phyloP scores from a whole-genome alignment of 2,888 invertebrate species.

The Eueremaeus valkanovi region DNA sequence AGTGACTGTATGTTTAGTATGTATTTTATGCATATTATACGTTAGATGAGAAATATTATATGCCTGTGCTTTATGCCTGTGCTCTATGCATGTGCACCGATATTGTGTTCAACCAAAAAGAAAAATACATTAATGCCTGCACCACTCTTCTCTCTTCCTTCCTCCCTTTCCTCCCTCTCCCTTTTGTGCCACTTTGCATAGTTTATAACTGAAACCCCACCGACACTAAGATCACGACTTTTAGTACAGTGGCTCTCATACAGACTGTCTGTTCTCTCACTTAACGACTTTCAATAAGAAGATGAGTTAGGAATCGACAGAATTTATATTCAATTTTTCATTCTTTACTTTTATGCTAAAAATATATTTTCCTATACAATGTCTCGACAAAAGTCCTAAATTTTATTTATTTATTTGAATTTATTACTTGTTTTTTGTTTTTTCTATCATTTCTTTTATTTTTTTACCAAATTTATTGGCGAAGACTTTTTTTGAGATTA shows the following conservation, averaged over 20 bases:
- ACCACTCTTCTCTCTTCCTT: no score
- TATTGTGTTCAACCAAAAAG: neutral
- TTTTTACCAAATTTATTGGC: neutral
- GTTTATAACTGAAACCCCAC: conserved; percentile 1
- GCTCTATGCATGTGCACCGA: neutral
- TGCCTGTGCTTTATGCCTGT: neutral
- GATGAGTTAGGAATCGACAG: neutral
- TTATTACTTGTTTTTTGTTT: neutral
- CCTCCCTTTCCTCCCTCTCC: no score
- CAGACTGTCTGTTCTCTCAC: no score
- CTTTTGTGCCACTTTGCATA: no score
- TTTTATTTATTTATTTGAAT: neutral
- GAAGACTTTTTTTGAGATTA: neutral
- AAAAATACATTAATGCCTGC: neutral
- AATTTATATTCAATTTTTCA: neutral
- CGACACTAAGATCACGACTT: no score
- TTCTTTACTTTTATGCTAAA: neutral
- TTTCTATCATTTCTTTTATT: neutral
- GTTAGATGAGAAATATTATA: no score
- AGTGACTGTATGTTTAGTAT: conserved; percentile 6
- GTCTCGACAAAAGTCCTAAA: neutral
- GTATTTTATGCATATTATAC: conserved; percentile 4
- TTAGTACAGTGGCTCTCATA: no score
- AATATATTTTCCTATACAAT: neutral
- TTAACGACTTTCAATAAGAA: neutral